Conservation (phyloP, 2,888 invertebrate species). For the Platycnemis pennipes region DNA sequence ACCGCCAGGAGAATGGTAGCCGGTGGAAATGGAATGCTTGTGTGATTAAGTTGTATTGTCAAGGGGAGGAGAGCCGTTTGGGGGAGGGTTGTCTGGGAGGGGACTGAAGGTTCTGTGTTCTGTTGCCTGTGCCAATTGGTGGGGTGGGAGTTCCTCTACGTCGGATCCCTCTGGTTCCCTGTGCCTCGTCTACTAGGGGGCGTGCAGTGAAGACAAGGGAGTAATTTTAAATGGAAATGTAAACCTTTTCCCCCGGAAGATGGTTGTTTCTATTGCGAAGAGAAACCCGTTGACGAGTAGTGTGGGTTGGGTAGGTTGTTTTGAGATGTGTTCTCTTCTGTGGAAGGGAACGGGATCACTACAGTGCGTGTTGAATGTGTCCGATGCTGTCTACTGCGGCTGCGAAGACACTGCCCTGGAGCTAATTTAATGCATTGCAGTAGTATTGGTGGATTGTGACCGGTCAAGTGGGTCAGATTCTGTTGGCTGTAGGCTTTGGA, state of each 20-base stretch:
- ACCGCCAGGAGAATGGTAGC: constrained; percentile 56
- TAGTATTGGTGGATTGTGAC: not conserved
- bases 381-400: not conserved
- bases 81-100: not conserved
- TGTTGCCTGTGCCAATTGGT: not conserved
- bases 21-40: constrained; percentile 51
- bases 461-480: not conserved
- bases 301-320: not conserved
- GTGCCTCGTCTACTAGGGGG: not conserved
- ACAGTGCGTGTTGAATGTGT: not conserved
- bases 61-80: not conserved
- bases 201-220: not conserved
- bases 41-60: constrained; percentile 6
- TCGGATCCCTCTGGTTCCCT: not conserved
- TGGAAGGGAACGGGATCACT: not conserved
- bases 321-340: not conserved
- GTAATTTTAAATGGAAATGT: not conserved
- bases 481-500: not conserved
- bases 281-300: not conserved
- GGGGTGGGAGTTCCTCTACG: not conserved
- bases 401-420: not conserved
- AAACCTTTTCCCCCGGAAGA: not conserved
- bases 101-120: not conserved
- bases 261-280: not conserved
- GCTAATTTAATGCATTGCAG: not conserved